A percentile compares a stretch with the other conserved stretches of the same genome.
Conservation (phyloP, 2,888 invertebrate genomes). For the Pantelozetes paolii region DNA sequence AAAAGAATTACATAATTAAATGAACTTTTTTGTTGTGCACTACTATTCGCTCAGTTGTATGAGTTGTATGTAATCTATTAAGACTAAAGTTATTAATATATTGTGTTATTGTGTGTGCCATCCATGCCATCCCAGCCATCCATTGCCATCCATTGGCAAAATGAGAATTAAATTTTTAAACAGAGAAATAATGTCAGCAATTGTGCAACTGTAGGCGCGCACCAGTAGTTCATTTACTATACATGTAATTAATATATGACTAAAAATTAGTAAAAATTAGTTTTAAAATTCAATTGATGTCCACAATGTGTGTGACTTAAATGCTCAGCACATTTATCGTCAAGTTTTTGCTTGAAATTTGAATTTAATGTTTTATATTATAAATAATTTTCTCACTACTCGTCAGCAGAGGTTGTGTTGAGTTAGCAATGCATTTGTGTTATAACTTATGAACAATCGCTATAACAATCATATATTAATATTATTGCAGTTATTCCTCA, state of each 20-base stretch:
- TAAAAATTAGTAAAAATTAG: neutral
- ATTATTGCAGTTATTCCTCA: conserved; percentile 9
- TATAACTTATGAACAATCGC: neutral
- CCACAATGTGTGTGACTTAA: neutral
- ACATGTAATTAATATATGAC: neutral
- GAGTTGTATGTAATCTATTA: conserved; percentile 17
- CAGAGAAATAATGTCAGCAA: neutral
- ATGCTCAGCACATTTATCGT: conserved; percentile 2
- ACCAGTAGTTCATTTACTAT: neutral
- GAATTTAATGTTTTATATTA: neutral
- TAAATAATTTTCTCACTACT: neutral
- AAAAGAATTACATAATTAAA: conserved; percentile 29
- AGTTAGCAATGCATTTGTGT: neutral
- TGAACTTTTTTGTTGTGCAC: neutral
- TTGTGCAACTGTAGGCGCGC: neutral
- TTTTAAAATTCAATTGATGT: neutral
- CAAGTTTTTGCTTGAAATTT: neutral
- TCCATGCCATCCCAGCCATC: too few relatives aligned
- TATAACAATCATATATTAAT: neutral
- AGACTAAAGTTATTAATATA: conserved; percentile 32
- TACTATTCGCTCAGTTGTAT: neutral
- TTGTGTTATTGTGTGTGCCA: too few relatives aligned
- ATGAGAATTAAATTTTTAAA: conserved; percentile 36
- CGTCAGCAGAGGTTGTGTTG: neutral
- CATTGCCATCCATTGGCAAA: conserved; percentile 34